Evolutionary conservation across 2,888 invertebrate species (phyloP), one percentile per base, ranked within the genome.

Genomic region (Euspilapteryx auroguttella): DNA sequence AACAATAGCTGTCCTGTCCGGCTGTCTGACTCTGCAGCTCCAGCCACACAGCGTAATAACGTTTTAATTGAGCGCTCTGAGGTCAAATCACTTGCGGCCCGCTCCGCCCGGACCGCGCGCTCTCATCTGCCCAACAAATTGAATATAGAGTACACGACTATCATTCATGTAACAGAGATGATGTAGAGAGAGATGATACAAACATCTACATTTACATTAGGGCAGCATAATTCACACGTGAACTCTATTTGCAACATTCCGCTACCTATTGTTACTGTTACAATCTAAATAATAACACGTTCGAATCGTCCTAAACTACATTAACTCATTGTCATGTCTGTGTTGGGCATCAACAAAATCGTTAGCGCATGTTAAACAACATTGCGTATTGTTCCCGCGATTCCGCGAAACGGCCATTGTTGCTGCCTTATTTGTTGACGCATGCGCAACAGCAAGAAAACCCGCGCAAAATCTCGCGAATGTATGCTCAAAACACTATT

Each of bases 31-130:
- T n/a, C n/a, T n/a, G n/a, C n/a, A n/a, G n/a, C n/a, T n/a, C n/a
- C n/a, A n/a, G n/a, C n/a, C n/a, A n/a, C n/a, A n/a, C n/a, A n/a
- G n/a, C n/a, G n/a, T n/a, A 49, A 49, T 49, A 55, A 55, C 62
- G 55, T 68, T 65, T 68, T 73, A 73, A 73, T 73, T 71, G 62
- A 65, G 44, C 42, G 57, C 57, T 47, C 68, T 56, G 68, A 73
- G 73, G 73, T 73, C 75, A 69, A 73, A 75, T 73, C 71, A 71
- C 69, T 75, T 75, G 69, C 44, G 53, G 37, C 45, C 47, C 53
- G 48, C 45, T 38, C 17, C 32, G 31, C 37, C 34, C 21, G 44
- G 41, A 42, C 47, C 42, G 46, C 40, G n/a, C n/a, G n/a, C n/a
- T n/a, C n/a, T n/a, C n/a, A n/a, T n/a, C n/a, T n/a, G n/a, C n/a